These are phyloP conservation scores for Julus scandinavius DNA, from an alignment of 2,888 invertebrate species.

Conservation along the genomic window DNA sequence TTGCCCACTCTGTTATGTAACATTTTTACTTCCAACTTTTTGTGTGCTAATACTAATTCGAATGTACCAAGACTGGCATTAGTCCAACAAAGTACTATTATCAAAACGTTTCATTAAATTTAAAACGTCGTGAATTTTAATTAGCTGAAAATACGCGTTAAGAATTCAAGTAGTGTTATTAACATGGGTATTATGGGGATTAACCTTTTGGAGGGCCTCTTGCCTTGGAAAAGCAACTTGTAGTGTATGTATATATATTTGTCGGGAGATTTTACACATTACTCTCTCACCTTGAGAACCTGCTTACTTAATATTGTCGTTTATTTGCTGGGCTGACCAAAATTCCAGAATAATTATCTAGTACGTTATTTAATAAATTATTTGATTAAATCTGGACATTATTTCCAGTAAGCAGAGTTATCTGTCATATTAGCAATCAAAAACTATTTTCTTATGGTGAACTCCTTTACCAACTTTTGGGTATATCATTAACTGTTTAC, in stretches of 20 bases:
- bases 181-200: neutral
- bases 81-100: neutral
- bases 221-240: neutral
- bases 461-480: no score
- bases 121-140: neutral
- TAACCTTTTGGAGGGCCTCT: neutral
- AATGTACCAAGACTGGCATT: neutral
- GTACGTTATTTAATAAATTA: neutral
- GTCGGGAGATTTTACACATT: neutral
- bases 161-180: neutral
- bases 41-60: neutral
- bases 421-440: no score
- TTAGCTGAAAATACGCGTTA: neutral
- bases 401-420: no score
- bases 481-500: no score
- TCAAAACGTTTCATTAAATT: neutral
- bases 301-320: conserved; percentile 5
- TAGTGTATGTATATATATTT: neutral
- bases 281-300: neutral
- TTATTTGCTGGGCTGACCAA: neutral
- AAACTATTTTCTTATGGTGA: no score
- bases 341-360: neutral
- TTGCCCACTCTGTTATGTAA: neutral
- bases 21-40: neutral
- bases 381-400: no score